Percentiles rank a stretch among this genome's conserved stretches.
Evolutionary conservation across 2,888 invertebrate species (phyloP).

Genomic region (Xestia ashworthii): DNA sequence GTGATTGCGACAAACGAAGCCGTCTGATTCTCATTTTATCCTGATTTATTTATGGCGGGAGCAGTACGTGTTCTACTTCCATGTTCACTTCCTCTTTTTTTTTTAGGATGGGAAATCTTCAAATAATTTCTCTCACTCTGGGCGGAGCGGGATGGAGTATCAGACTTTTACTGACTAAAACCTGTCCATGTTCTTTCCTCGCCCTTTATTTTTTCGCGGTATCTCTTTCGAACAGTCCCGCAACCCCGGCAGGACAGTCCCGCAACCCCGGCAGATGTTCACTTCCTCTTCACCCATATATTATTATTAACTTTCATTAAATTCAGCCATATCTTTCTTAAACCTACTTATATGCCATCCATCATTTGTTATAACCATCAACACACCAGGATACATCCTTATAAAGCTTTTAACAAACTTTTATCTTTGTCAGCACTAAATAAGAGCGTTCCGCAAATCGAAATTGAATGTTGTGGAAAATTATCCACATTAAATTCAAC

Average conservation of each 20-base stretch:
- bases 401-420: conserved; percentile 13
- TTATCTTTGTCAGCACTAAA: conserved; percentile 29
- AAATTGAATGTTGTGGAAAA: conserved; percentile 43
- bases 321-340: background rate
- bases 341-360: background rate
- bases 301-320: background rate
- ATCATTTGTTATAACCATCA: background rate
- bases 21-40: too few relatives aligned
- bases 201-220: too few relatives aligned
- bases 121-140: too few relatives aligned
- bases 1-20: too few relatives aligned
- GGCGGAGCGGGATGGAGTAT: too few relatives aligned
- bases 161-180: too few relatives aligned
- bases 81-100: background rate
- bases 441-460: conserved; percentile 25
- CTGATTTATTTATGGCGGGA: background rate
- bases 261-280: too few relatives aligned
- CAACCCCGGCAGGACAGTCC: too few relatives aligned
- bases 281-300: background rate
- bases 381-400: background rate
- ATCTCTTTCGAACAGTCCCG: too few relatives aligned
- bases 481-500: conserved; percentile 59
- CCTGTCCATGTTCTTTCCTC: too few relatives aligned
- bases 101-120: too few relatives aligned
- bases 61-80: background rate